Evolutionary conservation across 2,888 invertebrate genomes (phyloP), one percentile per base, ranked within the genome.

Genomic region (Apamea sordens): DNA sequence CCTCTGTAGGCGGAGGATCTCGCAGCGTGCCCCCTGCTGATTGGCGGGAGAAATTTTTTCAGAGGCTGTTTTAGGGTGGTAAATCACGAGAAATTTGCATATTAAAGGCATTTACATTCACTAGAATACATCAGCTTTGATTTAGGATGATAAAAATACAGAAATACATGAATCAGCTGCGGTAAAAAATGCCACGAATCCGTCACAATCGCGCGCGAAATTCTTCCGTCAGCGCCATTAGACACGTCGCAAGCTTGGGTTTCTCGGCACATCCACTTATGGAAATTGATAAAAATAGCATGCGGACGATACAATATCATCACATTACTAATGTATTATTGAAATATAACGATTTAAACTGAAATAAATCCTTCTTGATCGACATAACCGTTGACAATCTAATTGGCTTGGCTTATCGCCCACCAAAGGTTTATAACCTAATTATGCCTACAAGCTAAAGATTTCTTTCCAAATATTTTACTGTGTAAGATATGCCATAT

Each of bases 151-250:
- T 89, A 84, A 93, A 94, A 95, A 86, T 87, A 76, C 86, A 79
- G 84, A 93, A 94, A 92, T 92, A 85, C 86, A 89, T 91, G 90
- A 93, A 94, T 96, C 95, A 95, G 95, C 94, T 96, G 95, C 93
- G 91, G 86, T 92, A 96, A 96, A 95, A 96, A 95, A 95, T 97
- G 97, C 97, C 97, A 97, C 96, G 97, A 97, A 96, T 95, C 95
- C 95, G 96, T 95, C 95, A 95, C 94, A 96, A 96, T 96, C 97
- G 97, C 97, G 97, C 97, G 97, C 97, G 96, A 97, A 97, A 96
- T 95, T 92, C 94, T 95, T 92, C 93, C 95, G 95, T 96, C 96
- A 96, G 95, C 97, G 97, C 97, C 97, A 97, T 97, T 97, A 96
- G 96, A 97, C 97, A 97, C 97, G 97, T 97, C 96, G 97, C 95